These are phyloP conservation scores for Pampus argenteus DNA, from an alignment of 2,797 vertebrate species.

Conservation along the genomic window DNA sequence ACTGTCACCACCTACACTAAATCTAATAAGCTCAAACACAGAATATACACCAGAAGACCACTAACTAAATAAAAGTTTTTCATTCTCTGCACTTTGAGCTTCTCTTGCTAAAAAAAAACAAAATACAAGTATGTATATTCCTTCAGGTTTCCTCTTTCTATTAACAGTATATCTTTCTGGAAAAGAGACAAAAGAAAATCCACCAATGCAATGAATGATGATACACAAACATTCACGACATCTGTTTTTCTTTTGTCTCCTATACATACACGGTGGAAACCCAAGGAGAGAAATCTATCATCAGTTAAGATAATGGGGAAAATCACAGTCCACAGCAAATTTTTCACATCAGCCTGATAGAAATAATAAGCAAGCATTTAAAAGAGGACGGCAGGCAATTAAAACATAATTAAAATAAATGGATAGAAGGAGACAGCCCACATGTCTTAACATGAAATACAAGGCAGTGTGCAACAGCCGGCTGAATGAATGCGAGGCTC, in stretches of 20 bases:
- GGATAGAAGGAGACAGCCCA: conserved; percentile 74
- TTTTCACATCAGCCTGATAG: conserved; percentile 80
- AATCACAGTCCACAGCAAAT: conserved; percentile 75
- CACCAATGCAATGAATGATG: conserved; percentile 72
- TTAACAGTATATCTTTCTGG: conserved; percentile 69
- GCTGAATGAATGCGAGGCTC: conserved; percentile 76
- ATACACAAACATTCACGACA: conserved; percentile 77
- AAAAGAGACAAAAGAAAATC: conserved; percentile 50
- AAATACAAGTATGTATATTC: conserved; percentile 46
- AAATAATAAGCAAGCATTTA: conserved; percentile 83
- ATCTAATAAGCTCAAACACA: conserved; percentile 62
- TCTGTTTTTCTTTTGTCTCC: conserved; percentile 82
- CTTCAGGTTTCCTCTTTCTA: conserved; percentile 47
- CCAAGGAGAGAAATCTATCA: conserved; percentile 78
- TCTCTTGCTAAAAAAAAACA: conserved; percentile 45
- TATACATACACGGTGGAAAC: conserved; percentile 65
- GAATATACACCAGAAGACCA: conserved; percentile 54
- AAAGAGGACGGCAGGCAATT: conserved; percentile 77
- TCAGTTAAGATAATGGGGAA: conserved; percentile 78
- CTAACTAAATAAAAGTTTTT: conserved; percentile 60
- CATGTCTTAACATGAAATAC: conserved; percentile 79
- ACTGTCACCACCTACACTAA: conserved; percentile 68
- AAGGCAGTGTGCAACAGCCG: conserved; percentile 70
- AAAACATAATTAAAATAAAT: conserved; percentile 83
- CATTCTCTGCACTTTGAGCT: conserved; percentile 26